phyloP scores from a whole-genome alignment of 2,888 invertebrate species.

The Melanotus villosus region DNA sequence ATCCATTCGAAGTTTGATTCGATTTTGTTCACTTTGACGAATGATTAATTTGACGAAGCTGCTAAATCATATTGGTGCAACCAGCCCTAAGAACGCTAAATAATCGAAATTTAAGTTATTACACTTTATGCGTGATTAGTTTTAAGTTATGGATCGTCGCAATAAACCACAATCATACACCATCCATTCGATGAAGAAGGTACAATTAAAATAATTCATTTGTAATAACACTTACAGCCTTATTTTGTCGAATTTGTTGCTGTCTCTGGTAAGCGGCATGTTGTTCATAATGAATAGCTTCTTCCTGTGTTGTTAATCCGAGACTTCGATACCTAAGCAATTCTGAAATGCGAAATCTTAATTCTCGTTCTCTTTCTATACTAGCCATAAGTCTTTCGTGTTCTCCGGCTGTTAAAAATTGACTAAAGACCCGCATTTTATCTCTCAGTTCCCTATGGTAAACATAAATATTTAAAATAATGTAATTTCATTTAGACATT shows the following conservation, averaged over 20 bases:
- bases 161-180: too few relatives aligned
- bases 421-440: slow-evolving; percentile 87
- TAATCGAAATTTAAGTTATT: not conserved
- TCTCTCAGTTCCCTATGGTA: slow-evolving; percentile 82
- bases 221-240: slow-evolving; percentile 70
- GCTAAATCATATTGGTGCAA: too few relatives aligned
- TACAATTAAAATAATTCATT: not conserved
- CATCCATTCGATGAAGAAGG: too few relatives aligned
- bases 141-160: too few relatives aligned
- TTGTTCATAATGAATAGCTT: slow-evolving; percentile 91
- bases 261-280: slow-evolving; percentile 76
- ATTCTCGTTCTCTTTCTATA: slow-evolving; percentile 86
- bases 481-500: too few relatives aligned
- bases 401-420: slow-evolving; percentile 90
- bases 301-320: slow-evolving; percentile 87
- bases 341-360: slow-evolving; percentile 87
- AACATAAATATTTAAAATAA: slow-evolving; percentile 17
- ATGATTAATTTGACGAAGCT: too few relatives aligned
- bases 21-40: too few relatives aligned
- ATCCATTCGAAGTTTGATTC: too few relatives aligned
- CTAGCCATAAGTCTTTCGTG: slow-evolving; percentile 85
- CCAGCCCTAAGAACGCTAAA: not conserved
- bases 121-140: not conserved
- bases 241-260: slow-evolving; percentile 77
- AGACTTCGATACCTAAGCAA: slow-evolving; percentile 87